phyloP scores from a whole-genome alignment of 2,888 invertebrate species.

The Ptychoptera contaminata region DNA sequence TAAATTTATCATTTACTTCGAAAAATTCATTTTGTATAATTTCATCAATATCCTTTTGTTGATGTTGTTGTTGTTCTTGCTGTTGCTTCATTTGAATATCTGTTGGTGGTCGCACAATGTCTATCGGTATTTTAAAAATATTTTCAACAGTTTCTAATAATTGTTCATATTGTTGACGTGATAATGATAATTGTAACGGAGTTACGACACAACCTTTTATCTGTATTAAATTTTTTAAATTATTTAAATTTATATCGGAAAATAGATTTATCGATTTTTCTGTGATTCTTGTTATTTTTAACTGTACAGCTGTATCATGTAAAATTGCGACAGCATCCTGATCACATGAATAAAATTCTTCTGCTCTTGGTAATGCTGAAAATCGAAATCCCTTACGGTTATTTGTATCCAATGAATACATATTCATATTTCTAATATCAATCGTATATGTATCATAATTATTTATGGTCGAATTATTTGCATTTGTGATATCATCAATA shows the following conservation, averaged over 20 bases:
- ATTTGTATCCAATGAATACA: slow-evolving; percentile 58
- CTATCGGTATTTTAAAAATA: slow-evolving; percentile 19
- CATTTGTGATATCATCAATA: slow-evolving; percentile 1
- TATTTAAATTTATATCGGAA: background rate
- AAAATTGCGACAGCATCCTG: slow-evolving; percentile 69
- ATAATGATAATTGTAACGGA: slow-evolving; percentile 69
- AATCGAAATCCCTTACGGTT: slow-evolving; percentile 27
- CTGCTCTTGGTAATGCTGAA: slow-evolving; percentile 35
- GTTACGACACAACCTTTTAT: slow-evolving; percentile 66
- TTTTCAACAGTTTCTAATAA: slow-evolving; percentile 51
- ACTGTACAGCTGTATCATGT: slow-evolving; percentile 71
- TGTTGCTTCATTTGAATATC: slow-evolving; percentile 16
- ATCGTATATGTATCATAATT: slow-evolving; percentile 37
- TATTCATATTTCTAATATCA: slow-evolving; percentile 72
- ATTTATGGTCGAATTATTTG: background rate
- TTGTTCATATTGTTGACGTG: slow-evolving; percentile 80
- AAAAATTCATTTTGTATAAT: slow-evolving; percentile 3
- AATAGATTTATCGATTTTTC: slow-evolving; percentile 4
- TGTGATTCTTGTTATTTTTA: slow-evolving; percentile 39
- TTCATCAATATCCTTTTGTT: slow-evolving; percentile 14
- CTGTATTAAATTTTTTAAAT: slow-evolving; percentile 29
- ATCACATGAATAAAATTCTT: slow-evolving; percentile 58
- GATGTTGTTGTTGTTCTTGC: slow-evolving; percentile 29
- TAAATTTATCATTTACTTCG: slow-evolving; percentile 7
- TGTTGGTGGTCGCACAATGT: slow-evolving; percentile 15